Evolutionary conservation across 2,888 invertebrate species (phyloP).

Genomic region (Bombyx huttoni): DNA sequence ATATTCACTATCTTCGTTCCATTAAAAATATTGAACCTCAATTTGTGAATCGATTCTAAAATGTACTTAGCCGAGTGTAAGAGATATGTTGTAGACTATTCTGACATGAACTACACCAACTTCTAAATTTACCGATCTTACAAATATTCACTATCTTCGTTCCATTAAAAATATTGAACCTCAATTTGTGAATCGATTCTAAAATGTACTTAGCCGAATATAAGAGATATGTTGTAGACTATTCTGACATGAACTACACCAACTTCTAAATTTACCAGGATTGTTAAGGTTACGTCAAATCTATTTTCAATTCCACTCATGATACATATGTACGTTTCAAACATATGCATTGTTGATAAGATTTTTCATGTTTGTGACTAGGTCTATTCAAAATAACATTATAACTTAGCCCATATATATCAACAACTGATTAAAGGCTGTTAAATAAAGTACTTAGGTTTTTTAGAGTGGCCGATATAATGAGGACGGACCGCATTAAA

Average conservation of each 20-base stretch:
- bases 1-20: slow-evolving; percentile 2
- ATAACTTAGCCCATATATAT: too few species aligned
- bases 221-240: slow-evolving; percentile 11
- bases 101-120: slow-evolving; percentile 8
- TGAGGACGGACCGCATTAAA: too few species aligned
- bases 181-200: not conserved
- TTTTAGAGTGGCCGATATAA: too few species aligned
- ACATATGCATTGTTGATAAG: slow-evolving; percentile 1
- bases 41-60: not conserved
- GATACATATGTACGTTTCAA: not conserved
- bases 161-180: not conserved
- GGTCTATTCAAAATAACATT: too few species aligned
- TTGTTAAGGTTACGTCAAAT: slow-evolving; percentile 29
- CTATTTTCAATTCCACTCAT: slow-evolving; percentile 32
- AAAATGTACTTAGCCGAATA: slow-evolving; percentile 14
- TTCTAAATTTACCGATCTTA: slow-evolving; percentile 8
- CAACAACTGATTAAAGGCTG: too few species aligned
- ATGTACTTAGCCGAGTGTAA: slow-evolving; percentile 16
- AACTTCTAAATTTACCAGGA: slow-evolving; percentile 23
- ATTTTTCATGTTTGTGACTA: too few species aligned
- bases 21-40: not conserved
- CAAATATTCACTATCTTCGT: slow-evolving; percentile 5
- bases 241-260: slow-evolving; percentile 4
- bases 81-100: slow-evolving; percentile 9
- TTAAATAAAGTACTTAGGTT: too few species aligned